A percentile compares a stretch with the other conserved stretches of the same genome.
These are phyloP conservation scores for Siniperca chuatsi DNA, from an alignment of 2,113 vertebrate species.

Conservation along the genomic window DNA sequence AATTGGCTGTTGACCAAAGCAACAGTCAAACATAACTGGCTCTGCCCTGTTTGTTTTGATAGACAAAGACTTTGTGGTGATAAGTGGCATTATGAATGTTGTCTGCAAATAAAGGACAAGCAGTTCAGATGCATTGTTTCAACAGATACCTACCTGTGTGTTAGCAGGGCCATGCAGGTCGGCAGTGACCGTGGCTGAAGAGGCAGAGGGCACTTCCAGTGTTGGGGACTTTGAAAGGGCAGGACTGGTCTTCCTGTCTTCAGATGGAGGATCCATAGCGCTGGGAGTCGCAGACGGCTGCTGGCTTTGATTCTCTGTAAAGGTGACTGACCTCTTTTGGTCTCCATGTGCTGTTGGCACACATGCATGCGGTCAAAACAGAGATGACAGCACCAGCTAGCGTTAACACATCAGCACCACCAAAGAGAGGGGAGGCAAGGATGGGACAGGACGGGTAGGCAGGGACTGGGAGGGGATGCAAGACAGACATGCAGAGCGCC, in stretches of 20 bases:
- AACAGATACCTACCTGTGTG: conserved; percentile 83
- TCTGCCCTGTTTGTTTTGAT: no score
- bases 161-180: conserved; percentile 87
- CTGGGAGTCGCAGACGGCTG: conserved; percentile 42
- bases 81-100: no score
- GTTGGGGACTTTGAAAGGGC: conserved; percentile 79
- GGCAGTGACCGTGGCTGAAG: conserved; percentile 84
- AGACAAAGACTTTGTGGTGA: no score
- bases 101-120: not conserved
- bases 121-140: not conserved
- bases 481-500: conserved; percentile 85
- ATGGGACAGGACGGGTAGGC: conserved; percentile 26
- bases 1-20: no score
- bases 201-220: conserved; percentile 75
- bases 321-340: conserved; percentile 97
- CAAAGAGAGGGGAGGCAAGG: conserved; percentile 51
- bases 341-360: conserved; percentile 81
- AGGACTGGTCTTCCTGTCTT: conserved; percentile 62
- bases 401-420: conserved; percentile 51
- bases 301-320: conserved; percentile 89
- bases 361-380: conserved; percentile 40
- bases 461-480: conserved; percentile 65
- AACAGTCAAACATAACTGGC: no score
- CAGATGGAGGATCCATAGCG: conserved; percentile 45
- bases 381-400: not conserved